phyloP scores from a whole-genome alignment of 2,797 vertebrate species.

The Dromococcyx pavoninus region DNA sequence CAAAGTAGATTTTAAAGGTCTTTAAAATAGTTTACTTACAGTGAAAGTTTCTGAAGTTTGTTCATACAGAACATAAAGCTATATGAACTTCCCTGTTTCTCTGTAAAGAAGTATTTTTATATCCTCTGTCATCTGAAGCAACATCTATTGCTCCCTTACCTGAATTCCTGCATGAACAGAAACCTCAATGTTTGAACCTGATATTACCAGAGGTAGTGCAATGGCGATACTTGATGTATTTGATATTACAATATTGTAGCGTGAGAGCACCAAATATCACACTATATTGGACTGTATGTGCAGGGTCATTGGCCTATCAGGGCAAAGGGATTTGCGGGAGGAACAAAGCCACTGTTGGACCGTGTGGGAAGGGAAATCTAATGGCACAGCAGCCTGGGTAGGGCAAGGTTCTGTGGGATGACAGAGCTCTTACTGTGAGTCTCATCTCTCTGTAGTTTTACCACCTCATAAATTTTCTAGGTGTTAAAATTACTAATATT shows the following conservation, averaged over 20 bases:
- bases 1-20: background rate
- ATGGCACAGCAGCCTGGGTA: too few species aligned
- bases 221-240: background rate
- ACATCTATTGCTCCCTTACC: background rate
- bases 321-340: background rate
- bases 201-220: background rate
- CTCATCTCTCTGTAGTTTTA: background rate
- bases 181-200: background rate
- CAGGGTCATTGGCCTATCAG: background rate
- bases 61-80: background rate
- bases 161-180: background rate
- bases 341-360: background rate
- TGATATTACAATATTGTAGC: background rate
- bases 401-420: rapidly evolving
- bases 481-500: background rate
- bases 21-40: background rate
- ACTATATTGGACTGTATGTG: rapidly evolving
- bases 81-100: background rate
- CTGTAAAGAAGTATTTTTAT: background rate
- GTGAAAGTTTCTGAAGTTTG: background rate
- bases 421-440: background rate
- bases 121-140: background rate
- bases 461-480: background rate
- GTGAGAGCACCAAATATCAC: background rate
- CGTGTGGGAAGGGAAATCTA: background rate